phyloP scores from a whole-genome alignment of 2,888 invertebrate genomes.

The Eilema depressum region DNA sequence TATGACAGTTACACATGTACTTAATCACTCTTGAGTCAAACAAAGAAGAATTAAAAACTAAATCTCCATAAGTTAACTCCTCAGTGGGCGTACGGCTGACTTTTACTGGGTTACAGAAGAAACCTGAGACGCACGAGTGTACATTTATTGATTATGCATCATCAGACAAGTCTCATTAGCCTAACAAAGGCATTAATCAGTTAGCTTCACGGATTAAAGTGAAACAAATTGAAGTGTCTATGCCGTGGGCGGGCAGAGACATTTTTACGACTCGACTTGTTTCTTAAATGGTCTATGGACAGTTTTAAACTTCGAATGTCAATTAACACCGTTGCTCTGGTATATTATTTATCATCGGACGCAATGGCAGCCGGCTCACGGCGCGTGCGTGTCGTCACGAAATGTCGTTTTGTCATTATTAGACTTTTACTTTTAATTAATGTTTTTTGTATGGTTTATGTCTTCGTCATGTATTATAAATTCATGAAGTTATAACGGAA shows the following conservation, averaged over 20 bases:
- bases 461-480: conserved; percentile 17
- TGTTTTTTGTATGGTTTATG: conserved; percentile 34
- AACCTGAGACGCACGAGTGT: conserved; percentile 53
- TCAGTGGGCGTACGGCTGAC: conserved; percentile 56
- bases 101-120: conserved; percentile 37
- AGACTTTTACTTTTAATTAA: conserved; percentile 42
- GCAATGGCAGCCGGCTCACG: conserved; percentile 60
- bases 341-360: conserved; percentile 60
- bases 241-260: conserved; percentile 69
- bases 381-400: conserved; percentile 56
- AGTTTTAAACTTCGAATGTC: conserved; percentile 62
- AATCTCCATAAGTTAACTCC: conserved; percentile 49
- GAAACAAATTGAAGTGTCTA: conserved; percentile 77
- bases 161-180: conserved; percentile 76
- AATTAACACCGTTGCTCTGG: conserved; percentile 68
- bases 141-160: conserved; percentile 76
- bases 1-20: conserved; percentile 16
- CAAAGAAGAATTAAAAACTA: conserved; percentile 44
- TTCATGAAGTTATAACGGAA: neutral
- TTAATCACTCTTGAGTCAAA: conserved; percentile 13
- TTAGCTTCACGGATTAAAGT: conserved; percentile 76
- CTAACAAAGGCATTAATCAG: conserved; percentile 79
- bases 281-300: conserved; percentile 57
- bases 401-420: conserved; percentile 44
- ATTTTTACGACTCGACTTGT: conserved; percentile 69